Evolutionary conservation across 2,797 vertebrate species (phyloP), one percentile per base, ranked within the genome.

Genomic region (Xyrichtys novacula): DNA sequence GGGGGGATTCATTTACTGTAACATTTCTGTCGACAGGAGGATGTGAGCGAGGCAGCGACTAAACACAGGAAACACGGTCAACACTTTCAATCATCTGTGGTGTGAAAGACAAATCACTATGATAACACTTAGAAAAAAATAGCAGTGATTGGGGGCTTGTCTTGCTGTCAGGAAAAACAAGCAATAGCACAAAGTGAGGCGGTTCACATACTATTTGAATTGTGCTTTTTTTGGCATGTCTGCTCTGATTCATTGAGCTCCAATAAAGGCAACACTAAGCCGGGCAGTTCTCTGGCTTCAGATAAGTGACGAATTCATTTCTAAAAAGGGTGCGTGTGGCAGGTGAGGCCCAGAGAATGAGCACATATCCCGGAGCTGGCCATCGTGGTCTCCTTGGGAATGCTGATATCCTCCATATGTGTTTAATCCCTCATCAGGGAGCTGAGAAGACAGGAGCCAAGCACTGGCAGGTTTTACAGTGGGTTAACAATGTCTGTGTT

Each of bases 251-350:
- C 54, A 48, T 38, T 65, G 64, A 84, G 81, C 76, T 86, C 77
- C 71, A 80, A 79, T 78, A 65, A 69, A 74, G 70, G 74, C 82
- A 76, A 71, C 77, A 75, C 61, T 71, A 62, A 66, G 67, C 72
- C 34, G 1, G 66, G 76, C 50, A 58, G 43, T 53, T 74, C 81
- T 66, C 40, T 64, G 70, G 78, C 72, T 62, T 71, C 57, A 71
- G 67, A 76, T 74, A 80, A 83, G 83, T 89, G 85, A 88, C 85
- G 83, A 81, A 92, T 89, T 76, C 46, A 80, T 88, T 83, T 67
- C 39, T 17, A 67, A 71, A 71, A 86, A 79, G 70, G 78, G 76
- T 86, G 78, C 81, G 90, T 85, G 85, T 85, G 85, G 77, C 85
- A 85, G 71, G 87, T 83, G 81, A 87, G 77, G 52, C 70, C 61